Conservation (phyloP, 2,113 vertebrate genomes). For the Carollia perspicillata region DNA sequence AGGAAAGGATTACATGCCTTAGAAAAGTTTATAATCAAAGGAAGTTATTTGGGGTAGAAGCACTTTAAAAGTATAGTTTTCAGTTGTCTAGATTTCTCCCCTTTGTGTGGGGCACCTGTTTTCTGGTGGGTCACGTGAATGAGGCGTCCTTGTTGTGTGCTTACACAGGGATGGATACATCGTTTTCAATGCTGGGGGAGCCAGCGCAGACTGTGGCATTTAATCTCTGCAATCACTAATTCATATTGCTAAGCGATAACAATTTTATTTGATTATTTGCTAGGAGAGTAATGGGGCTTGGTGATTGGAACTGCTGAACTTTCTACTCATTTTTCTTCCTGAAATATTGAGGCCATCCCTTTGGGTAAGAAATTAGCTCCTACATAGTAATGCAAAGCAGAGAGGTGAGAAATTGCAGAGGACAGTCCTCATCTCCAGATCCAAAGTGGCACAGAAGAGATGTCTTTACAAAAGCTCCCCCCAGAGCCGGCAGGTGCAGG, state of each 20-base stretch:
- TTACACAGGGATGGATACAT: not conserved
- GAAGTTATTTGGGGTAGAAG: not conserved
- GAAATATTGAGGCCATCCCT: not conserved
- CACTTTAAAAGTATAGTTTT: not conserved
- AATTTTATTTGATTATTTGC: not conserved
- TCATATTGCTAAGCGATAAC: not conserved
- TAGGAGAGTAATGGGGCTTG: not conserved
- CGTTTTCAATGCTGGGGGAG: not conserved
- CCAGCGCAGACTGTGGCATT: not conserved
- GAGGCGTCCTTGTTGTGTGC: not conserved
- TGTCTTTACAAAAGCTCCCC: not conserved
- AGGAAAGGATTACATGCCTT: not conserved
- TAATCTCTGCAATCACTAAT: not conserved
- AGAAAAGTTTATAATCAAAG: not conserved
- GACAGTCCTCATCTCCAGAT: not conserved
- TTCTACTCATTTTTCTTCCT: not conserved
- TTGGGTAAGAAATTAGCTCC: not conserved
- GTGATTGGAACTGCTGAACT: not conserved
- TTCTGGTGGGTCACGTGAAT: not conserved
- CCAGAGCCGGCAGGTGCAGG: not conserved
- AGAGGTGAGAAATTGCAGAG: not conserved
- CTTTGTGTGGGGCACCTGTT: not conserved
- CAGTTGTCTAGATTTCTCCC: not conserved
- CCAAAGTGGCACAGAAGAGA: not conserved
- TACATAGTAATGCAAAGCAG: not conserved